phyloP scores from a whole-genome alignment of 2,113 vertebrate species.

The Rhombomys opimus region DNA sequence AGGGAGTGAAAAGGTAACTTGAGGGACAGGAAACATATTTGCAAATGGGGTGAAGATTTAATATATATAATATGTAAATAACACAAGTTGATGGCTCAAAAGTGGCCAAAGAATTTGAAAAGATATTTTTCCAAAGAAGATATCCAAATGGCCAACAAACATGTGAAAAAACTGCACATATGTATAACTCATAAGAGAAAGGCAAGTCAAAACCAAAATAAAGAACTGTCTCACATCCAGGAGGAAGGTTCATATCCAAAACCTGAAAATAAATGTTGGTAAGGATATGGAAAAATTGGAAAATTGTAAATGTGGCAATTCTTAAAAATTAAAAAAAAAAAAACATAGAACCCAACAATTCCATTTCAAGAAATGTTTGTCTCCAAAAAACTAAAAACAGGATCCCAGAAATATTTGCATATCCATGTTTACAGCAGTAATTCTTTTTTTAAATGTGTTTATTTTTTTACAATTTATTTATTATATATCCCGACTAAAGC shows the following conservation, averaged over 20 bases:
- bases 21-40: background rate
- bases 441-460: no score
- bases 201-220: background rate
- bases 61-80: background rate
- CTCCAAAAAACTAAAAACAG: conserved; percentile 22
- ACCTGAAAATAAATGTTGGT: background rate
- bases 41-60: background rate
- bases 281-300: background rate
- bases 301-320: background rate
- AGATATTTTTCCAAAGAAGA: background rate
- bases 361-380: background rate
- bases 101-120: background rate
- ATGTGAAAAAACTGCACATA: background rate
- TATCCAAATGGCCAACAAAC: background rate
- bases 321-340: background rate
- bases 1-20: background rate
- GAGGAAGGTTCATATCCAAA: background rate
- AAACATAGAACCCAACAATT: background rate
- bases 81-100: background rate
- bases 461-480: no score
- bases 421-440: background rate
- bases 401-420: background rate
- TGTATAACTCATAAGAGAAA: conserved; percentile 16
- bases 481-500: no score
- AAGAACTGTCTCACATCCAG: background rate